These are phyloP conservation scores for Podarcis raffonei DNA, from an alignment of 2,113 vertebrate species.

Conservation along the genomic window DNA sequence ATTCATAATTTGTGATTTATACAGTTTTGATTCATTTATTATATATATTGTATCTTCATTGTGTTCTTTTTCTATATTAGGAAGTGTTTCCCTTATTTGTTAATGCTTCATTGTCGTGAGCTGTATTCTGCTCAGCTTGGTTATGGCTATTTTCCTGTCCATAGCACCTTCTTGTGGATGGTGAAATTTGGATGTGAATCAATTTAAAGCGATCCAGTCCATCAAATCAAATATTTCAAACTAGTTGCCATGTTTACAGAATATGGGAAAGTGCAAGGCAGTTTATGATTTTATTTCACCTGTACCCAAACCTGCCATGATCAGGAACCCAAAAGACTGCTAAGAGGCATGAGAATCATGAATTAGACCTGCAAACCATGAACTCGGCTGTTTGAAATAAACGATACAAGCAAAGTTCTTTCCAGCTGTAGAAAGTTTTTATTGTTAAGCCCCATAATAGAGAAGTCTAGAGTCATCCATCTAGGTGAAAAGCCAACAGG, in stretches of 20 bases:
- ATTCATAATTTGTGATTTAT: no score
- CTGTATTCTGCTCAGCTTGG: no score
- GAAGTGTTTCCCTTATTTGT: no score
- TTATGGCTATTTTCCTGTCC: no score
- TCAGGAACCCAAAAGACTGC: constrained; percentile 1
- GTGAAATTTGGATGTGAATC: not conserved
- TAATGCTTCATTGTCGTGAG: no score
- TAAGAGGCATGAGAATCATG: not conserved
- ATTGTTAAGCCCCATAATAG: not conserved
- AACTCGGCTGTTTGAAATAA: not conserved
- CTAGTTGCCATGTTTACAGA: not conserved
- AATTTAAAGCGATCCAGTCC: not conserved
- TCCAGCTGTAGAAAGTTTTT: not conserved
- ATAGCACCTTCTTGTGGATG: no score
- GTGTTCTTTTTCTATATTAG: no score
- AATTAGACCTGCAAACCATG: not conserved
- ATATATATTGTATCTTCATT: no score
- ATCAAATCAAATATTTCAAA: not conserved
- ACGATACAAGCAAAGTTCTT: not conserved
- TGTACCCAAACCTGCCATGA: not conserved
- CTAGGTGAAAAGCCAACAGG: not conserved
- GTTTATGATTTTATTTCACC: not conserved
- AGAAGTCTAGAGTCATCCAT: not conserved
- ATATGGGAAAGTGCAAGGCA: not conserved
- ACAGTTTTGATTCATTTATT: no score